Evolutionary conservation across 2,113 vertebrate species (phyloP).

Genomic region (Galeopterus variegatus): DNA sequence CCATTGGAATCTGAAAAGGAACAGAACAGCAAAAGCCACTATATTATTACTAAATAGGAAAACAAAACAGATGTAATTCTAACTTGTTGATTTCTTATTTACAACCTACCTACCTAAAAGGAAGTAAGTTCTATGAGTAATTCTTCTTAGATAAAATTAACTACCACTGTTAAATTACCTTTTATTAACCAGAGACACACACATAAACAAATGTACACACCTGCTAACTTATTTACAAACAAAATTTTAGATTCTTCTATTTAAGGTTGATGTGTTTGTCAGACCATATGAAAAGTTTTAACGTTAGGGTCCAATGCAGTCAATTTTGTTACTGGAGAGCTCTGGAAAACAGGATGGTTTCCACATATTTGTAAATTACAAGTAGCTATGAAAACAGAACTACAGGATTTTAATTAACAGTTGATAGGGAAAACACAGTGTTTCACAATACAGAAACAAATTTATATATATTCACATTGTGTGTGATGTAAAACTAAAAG

Average conservation of each 20-base stretch:
- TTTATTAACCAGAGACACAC: background rate
- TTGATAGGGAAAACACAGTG: background rate
- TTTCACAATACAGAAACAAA: background rate
- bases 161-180: background rate
- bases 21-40: background rate
- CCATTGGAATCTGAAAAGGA: background rate
- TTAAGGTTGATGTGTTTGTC: background rate
- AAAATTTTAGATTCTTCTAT: background rate
- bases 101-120: background rate
- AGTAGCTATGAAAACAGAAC: background rate
- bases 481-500: background rate
- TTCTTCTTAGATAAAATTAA: background rate
- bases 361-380: background rate
- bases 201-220: background rate
- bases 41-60: background rate
- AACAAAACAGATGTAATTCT: background rate
- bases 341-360: background rate
- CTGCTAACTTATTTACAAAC: background rate
- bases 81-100: background rate
- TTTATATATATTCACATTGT: background rate
- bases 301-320: background rate
- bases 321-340: background rate
- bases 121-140: background rate
- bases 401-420: background rate
- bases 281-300: background rate